phyloP scores from a whole-genome alignment of 2,888 invertebrate genomes.

The Orthonevra nobilis region DNA sequence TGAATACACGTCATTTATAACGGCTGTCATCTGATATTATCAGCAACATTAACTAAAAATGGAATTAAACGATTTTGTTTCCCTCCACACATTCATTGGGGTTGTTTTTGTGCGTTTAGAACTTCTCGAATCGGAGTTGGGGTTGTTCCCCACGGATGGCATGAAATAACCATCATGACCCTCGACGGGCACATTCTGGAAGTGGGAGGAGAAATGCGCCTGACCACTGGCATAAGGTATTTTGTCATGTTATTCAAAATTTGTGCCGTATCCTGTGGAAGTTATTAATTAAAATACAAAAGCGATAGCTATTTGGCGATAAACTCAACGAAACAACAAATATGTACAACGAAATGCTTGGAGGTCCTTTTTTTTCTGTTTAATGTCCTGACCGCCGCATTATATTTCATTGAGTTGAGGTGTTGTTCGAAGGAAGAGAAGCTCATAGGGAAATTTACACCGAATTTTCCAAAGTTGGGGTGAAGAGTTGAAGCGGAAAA shows the following conservation, averaged over 20 bases:
- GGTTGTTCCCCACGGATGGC: not conserved
- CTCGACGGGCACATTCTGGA: not conserved
- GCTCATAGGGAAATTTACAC: too few relatives aligned
- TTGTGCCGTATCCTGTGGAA: conserved; percentile 60
- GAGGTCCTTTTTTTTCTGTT: conserved; percentile 26
- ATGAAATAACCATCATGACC: conserved; percentile 42
- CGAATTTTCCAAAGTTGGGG: too few relatives aligned
- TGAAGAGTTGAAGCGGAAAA: too few relatives aligned
- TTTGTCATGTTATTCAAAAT: conserved; percentile 59
- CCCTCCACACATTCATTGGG: not conserved
- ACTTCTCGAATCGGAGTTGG: not conserved
- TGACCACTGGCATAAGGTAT: conserved; percentile 2
- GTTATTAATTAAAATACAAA: conserved; percentile 65
- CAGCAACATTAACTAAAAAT: conserved; percentile 62
- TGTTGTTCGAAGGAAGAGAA: too few relatives aligned
- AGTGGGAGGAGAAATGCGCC: not conserved
- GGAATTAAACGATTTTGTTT: conserved; percentile 62
- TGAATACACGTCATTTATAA: conserved; percentile 65
- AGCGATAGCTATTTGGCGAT: conserved; percentile 29
- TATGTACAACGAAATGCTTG: conserved; percentile 23
- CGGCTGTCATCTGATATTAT: conserved; percentile 67
- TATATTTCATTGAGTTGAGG: too few relatives aligned
- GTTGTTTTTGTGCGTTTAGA: not conserved
- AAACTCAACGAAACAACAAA: conserved; percentile 24
- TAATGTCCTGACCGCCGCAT: too few relatives aligned